phyloP scores from a whole-genome alignment of 1,140 invertebrate genomes.

The Proales similis region DNA sequence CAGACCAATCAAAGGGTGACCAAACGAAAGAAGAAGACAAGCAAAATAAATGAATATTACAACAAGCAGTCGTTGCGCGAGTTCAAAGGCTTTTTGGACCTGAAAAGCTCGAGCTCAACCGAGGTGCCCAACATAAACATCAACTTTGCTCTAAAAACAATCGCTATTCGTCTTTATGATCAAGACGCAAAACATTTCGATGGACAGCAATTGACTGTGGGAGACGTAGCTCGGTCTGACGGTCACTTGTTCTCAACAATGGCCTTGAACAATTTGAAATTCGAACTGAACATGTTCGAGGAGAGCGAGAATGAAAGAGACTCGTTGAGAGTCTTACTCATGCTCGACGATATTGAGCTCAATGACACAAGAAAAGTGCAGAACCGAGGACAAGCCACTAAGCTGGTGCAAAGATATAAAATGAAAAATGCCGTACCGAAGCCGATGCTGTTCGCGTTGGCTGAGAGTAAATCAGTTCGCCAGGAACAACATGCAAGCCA shows the following conservation, averaged over 20 bases:
- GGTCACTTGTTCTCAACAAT: conserved; percentile 13
- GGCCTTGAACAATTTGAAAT: conserved; percentile 15
- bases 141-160: too few relatives aligned
- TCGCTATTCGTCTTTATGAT: too few relatives aligned
- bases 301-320: conserved; percentile 18
- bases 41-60: too few relatives aligned
- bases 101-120: too few relatives aligned
- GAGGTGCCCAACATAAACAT: too few relatives aligned
- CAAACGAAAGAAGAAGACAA: too few relatives aligned
- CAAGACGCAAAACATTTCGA: too few relatives aligned
- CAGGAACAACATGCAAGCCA: conserved; percentile 12
- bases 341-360: conserved; percentile 11
- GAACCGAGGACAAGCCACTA: conserved; percentile 2
- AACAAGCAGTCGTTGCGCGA: too few relatives aligned
- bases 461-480: conserved; percentile 12
- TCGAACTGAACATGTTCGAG: conserved; percentile 13
- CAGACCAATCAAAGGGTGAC: too few relatives aligned
- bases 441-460: background rate
- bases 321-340: conserved; percentile 1
- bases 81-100: too few relatives aligned
- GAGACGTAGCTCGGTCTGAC: background rate
- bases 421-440: conserved; percentile 5
- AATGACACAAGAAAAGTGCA: conserved; percentile 11
- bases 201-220: too few relatives aligned
- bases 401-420: background rate